Percentiles rank a stretch among this genome's conserved stretches.
These are phyloP conservation scores for Malachius bipustulatus DNA, from an alignment of 2,888 invertebrate genomes.

Conservation along the genomic window DNA sequence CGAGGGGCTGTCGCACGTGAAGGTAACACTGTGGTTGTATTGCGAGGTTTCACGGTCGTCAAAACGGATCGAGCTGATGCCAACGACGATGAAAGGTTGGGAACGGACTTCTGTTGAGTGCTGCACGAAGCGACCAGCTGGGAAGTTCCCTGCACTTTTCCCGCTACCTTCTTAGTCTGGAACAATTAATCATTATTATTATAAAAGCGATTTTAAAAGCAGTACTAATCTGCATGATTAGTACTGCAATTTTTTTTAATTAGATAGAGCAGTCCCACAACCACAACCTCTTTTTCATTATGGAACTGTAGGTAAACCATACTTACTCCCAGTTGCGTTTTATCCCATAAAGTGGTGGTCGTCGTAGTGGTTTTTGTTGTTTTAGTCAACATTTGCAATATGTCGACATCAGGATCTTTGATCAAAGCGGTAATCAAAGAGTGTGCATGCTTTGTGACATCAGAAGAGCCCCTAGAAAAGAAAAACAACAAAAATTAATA, in stretches of 20 bases:
- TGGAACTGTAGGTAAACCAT: background rate
- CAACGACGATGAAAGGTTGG: slow-evolving; percentile 11
- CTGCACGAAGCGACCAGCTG: slow-evolving; percentile 22
- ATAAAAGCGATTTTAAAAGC: background rate
- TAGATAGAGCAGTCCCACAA: too few species aligned
- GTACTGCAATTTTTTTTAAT: too few species aligned
- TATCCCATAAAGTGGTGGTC: slow-evolving; percentile 46
- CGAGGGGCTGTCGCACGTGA: slow-evolving; percentile 37
- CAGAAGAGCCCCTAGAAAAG: slow-evolving; percentile 62
- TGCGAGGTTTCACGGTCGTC: slow-evolving; percentile 28
- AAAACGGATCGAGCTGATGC: slow-evolving; percentile 17
- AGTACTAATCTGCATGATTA: too few species aligned
- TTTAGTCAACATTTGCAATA: slow-evolving; percentile 64
- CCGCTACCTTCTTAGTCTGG: slow-evolving; percentile 34
- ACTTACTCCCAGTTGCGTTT: slow-evolving; percentile 41
- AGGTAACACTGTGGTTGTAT: slow-evolving; percentile 22
- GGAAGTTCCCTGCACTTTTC: slow-evolving; percentile 27
- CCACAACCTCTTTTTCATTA: too few species aligned
- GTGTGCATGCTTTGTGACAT: slow-evolving; percentile 87
- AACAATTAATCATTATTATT: slow-evolving; percentile 12
- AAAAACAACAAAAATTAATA: slow-evolving; percentile 10
- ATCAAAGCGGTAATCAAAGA: slow-evolving; percentile 82
- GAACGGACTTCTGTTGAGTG: slow-evolving; percentile 16
- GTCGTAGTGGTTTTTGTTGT: slow-evolving; percentile 41
- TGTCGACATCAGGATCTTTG: slow-evolving; percentile 90